Evolutionary conservation across 2,888 invertebrate species (phyloP).

Genomic region (Stomorhina lunata): DNA sequence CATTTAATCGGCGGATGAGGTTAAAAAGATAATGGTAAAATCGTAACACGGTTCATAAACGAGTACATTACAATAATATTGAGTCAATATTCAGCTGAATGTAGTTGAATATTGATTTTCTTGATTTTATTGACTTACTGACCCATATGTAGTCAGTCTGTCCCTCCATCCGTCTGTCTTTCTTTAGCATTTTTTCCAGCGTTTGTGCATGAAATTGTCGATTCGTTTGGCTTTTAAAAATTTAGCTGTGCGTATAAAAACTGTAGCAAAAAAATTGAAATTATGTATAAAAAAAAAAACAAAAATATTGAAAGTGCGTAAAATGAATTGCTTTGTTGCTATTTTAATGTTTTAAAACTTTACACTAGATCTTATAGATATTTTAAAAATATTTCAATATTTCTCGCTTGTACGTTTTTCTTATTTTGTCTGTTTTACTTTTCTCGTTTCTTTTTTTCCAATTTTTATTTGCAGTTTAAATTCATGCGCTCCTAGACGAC

Average conservation of each 20-base stretch:
- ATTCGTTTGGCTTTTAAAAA: slow-evolving; percentile 68
- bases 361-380: slow-evolving; percentile 61
- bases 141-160: not conserved
- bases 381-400: slow-evolving; percentile 4
- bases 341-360: slow-evolving; percentile 34
- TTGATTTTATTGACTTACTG: not conserved
- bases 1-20: slow-evolving; percentile 4
- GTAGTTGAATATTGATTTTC: not conserved
- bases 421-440: not conserved
- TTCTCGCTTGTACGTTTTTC: slow-evolving; percentile 62
- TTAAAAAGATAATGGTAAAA: not conserved
- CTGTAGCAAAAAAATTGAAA: too few relatives aligned
- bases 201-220: slow-evolving; percentile 12
- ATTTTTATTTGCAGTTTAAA: too few relatives aligned
- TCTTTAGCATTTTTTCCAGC: slow-evolving; percentile 6
- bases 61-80: too few relatives aligned
- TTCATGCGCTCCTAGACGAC: too few relatives aligned
- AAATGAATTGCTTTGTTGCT: slow-evolving; percentile 33
- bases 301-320: slow-evolving; percentile 60
- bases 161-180: not conserved
- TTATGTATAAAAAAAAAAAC: slow-evolving; percentile 71
- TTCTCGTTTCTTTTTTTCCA: not conserved
- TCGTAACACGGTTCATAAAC: too few relatives aligned
- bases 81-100: too few relatives aligned
- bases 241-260: too few relatives aligned